Percentiles rank a stretch among this genome's conserved stretches.
These are phyloP conservation scores for Apostichopus californicus DNA, from an alignment of 35 echinoderm and acorn worm genomes.

Conservation along the genomic window DNA sequence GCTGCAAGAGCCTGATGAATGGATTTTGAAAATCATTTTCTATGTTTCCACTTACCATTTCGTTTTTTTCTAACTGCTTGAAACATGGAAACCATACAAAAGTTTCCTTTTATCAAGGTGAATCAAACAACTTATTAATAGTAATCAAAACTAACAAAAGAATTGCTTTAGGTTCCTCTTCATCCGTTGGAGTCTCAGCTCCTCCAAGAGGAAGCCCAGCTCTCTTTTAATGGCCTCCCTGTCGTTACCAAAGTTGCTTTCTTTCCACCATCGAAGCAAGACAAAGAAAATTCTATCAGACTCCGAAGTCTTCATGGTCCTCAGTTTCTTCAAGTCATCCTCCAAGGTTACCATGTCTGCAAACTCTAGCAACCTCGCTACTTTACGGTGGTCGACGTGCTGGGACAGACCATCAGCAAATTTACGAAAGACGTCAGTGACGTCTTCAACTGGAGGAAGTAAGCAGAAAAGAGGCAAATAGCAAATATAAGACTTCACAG, in stretches of 20 bases:
- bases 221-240: background rate
- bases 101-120: background rate
- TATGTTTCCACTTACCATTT: too few species aligned
- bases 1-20: background rate
- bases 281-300: slow-evolving; percentile 38
- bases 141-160: background rate
- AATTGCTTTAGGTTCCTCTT: slow-evolving; percentile 34
- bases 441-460: background rate
- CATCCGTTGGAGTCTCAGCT: slow-evolving; percentile 25
- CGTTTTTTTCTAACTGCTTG: background rate
- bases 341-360: slow-evolving; percentile 1
- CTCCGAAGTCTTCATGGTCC: background rate
- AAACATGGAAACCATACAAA: too few species aligned
- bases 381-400: slow-evolving; percentile 24
- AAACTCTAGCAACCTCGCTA: slow-evolving; percentile 37
- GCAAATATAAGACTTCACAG: background rate
- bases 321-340: background rate
- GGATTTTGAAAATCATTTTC: too few species aligned
- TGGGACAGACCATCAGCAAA: slow-evolving; percentile 1
- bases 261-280: slow-evolving; percentile 37
- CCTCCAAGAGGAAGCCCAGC: slow-evolving; percentile 22
- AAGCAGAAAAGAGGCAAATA: background rate
- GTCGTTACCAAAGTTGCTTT: slow-evolving; percentile 3
- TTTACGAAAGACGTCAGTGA: slow-evolving; percentile 34
- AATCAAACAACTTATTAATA: background rate